Base-by-base conservation (phyloP, 2,888 invertebrate species). In the Pterostichus niger region DNA sequence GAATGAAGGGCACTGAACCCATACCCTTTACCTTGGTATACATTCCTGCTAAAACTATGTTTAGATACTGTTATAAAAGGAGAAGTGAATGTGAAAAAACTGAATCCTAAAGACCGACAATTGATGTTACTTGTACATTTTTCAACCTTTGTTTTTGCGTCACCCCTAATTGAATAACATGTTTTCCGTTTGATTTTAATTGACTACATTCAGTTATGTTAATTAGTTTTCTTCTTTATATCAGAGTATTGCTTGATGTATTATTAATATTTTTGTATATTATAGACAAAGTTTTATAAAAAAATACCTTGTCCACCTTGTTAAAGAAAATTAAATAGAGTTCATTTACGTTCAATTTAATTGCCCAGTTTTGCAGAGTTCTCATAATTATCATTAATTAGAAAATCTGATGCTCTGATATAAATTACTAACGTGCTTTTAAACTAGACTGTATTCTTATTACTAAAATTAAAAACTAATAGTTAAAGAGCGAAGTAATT, bases 221-320 rank as follows among this genome's bases (percentile, higher is more conserved):
- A 79, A 79, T 79, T 44, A n/a, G 33, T 64, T 56, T 49, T 75
- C 52, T 59, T 35, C 77, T 40, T 56, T 77, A 77, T 56, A 77
- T 77, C 77, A 77, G 77, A 13, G 52, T 52, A 52, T 35, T 71
- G 33, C 54, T 33, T 80, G 71, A 80, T 80, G 71, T 71, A 80
- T 80, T 80, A 80, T 80, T 80, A 71, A 80, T 80, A 80, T 54
- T 80, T 52, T 68, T 80, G 80, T 71, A 35, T 54, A 71, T 80
- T 54, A 33, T 17, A 52, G 10, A 49, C 11, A 71, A 68, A 80
- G 17, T n/a, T 11, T 49, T 54, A 40, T 11, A 79, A 54, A 80
- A 79, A 80, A 35, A 31, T 24, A 52, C 9, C 46, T 15, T 15
- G 31, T 49, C 31, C 52, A 49, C 52, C 79, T 68, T 64, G 64